Base-by-base conservation (phyloP, 2,797 vertebrate genomes). In the Sylvia borin region DNA sequence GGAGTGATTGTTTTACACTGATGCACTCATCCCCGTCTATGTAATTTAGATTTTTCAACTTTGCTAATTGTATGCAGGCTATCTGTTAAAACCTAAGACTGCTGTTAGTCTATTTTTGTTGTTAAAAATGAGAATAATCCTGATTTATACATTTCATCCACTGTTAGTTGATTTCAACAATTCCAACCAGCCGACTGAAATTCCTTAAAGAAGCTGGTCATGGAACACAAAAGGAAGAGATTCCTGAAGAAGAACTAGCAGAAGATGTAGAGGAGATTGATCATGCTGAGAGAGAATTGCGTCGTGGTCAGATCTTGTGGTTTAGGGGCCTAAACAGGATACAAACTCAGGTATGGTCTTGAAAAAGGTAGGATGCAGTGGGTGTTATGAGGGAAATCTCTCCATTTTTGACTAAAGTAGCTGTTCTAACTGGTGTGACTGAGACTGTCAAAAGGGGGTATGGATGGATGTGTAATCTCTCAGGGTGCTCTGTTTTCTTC, bases 301-400 rank as follows among this genome's bases (percentile, higher is more conserved):
- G 99, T 68, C 99, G 99, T 55, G 99, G 99, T 90, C 99, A 99
- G 98, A 99, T 99, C 97, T 98, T 99, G 96, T 99, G 99, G 99
- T 99, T 99, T 98, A 98, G 99, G 97, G 99, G 99, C 95, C 99
- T 99, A 96, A 99, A 99, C 98, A 98, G 99, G 97, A 99, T 99
- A 97, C 99, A 99, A 95, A 99, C 99, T 94, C 99, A 99, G 99
- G 99, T 99, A 99, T 98, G 96, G 92, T 96, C 84, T 97, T 82
- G 96, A 70, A 84, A 92, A 95, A 98, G 98, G 97, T 98, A 98
- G 96, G 92, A 94, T 8, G 4, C 45, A 34, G 73, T 72, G 96
- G 95, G 90, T 89, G 20, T 61, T 88, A 16, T 3, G 20, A 81
- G 92, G 96, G 96, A 87, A 77, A 66, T 90, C n/a, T 87, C 62